Base-by-base conservation (phyloP, 1,140 invertebrate species). In the Euura saliciscinereae region DNA sequence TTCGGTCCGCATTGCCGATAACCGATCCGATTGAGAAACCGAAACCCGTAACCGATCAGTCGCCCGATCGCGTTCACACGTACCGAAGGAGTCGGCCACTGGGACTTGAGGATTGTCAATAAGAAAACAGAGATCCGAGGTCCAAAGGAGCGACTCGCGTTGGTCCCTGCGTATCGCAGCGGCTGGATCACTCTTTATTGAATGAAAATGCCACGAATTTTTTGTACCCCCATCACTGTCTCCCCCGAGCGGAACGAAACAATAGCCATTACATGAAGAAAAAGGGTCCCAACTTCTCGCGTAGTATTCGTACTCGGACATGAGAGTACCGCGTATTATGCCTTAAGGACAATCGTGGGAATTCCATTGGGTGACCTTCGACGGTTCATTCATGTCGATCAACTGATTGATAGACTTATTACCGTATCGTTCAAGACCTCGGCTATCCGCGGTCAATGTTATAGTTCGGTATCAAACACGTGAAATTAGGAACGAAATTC, bases 321-420 rank as follows among this genome's bases (percentile, higher is more conserved):
- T 43, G 66, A 67, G 66, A 67, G 11, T 13, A 43, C 68, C 10
- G 68, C 68, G 69, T 43, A 71, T 44, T 42, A 11, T 74, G 73
- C 71, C 66, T 83, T 84, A 82, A 84, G 83, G 85, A 86, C 84
- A 86, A 84, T 85, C 84, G 84, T 86, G 84, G 83, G 84, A 86
- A 86, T 86, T 83, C 83, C 83, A 84, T 84, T 81, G 81, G 81
- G 79, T 82, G 85, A 80, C 83, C 83, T 86, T 86, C 84, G 86
- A 86, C 85, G 84, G 84, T 86, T 86, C 85, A 86, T 86, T 86
- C 85, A 85, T 86, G 85, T 85, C 84, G 84, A 86, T 86, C 83
- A 83, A 86, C 80, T 79, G 83, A 79, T 85, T 86, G 84, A 86
- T 83, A 84, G 84, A 86, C 85, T 59, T n/a, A n/a, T 59, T 3